phyloP scores from a whole-genome alignment of 2,113 vertebrate genomes.

The Bos indicus region DNA sequence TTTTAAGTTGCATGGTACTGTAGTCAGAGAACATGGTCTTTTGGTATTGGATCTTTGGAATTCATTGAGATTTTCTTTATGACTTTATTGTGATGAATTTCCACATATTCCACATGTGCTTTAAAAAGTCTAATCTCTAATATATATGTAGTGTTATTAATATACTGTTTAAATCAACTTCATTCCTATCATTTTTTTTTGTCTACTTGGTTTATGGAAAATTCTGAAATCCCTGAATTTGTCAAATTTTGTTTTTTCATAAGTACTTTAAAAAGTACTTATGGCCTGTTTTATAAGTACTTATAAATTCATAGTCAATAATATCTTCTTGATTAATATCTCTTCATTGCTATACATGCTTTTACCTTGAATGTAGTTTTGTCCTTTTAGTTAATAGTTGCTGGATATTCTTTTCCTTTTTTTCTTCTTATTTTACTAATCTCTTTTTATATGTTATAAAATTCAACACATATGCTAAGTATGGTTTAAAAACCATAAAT shows the following conservation, averaged over 20 bases:
- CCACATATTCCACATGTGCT: not conserved
- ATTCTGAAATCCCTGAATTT: slow-evolving; percentile 1
- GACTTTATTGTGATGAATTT: not conserved
- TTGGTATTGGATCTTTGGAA: not conserved
- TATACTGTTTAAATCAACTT: not conserved
- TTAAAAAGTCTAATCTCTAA: not conserved
- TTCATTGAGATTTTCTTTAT: not conserved
- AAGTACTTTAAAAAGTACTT: not conserved
- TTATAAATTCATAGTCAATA: not conserved
- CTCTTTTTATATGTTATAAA: not conserved
- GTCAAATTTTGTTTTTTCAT: not conserved
- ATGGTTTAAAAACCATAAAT: not conserved
- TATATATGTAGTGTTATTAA: not conserved
- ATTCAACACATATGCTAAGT: not conserved
- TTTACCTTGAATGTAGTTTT: not conserved
- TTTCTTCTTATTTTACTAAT: not conserved
- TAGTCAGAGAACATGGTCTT: not conserved
- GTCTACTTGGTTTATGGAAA: not conserved
- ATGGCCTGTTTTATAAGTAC: not conserved
- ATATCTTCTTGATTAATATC: not conserved
- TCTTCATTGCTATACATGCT: not conserved
- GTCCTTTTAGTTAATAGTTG: not conserved
- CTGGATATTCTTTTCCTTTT: not conserved
- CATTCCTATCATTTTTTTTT: not conserved
- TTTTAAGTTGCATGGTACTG: not conserved